Evolutionary conservation across 2,797 vertebrate species (phyloP), one percentile per base, ranked within the genome.

Genomic region (Sebastes itinus): DNA sequence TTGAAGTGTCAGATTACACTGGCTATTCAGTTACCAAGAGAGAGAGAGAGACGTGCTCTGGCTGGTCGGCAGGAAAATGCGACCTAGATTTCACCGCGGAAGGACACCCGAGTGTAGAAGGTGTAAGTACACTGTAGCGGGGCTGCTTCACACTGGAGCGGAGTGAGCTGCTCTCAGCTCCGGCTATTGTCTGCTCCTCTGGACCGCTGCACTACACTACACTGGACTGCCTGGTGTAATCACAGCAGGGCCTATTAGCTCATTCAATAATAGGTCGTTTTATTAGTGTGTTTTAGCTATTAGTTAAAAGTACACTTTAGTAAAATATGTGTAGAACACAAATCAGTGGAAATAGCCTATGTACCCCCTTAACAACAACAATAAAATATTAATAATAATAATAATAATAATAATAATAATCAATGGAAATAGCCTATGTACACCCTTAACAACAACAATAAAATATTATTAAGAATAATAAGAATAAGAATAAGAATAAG

Each of bases 1-100:
- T 99, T 99, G 98, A 97, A 99, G 98, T 99, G 98, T 99, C 98
- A 98, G 95, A 98, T 99, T 99, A 99, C 98, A 99, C 96, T 96
- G 97, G 97, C 98, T 97, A 97, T 97, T 98, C 97, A 97, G 97
- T 98, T 98, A 98, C 97, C 97, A 96, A 35, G 33, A 35, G 94
- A 96, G 96, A 59, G 56, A 18, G 56, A 96, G 96, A 97, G 97
- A 96, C 96, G 96, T 94, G 97, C 97, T 94, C 90, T 35, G 84
- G 94, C 92, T 13, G 96, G 98, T 90, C 93, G 95, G 73, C 68
- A 32, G 32, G 91, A 98, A 99, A 99, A 98, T 86, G 88, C 93
- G 98, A 92, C 90, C 94, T 95, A 95, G 98, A 98, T 33, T 85
- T 1, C 28, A 1, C 25, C 4, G 72, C 78, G 85, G 85, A 84